Evolutionary conservation across 2,888 invertebrate genomes (phyloP), one percentile per base, ranked within the genome.

Genomic region (Dolichomitus sp.): DNA sequence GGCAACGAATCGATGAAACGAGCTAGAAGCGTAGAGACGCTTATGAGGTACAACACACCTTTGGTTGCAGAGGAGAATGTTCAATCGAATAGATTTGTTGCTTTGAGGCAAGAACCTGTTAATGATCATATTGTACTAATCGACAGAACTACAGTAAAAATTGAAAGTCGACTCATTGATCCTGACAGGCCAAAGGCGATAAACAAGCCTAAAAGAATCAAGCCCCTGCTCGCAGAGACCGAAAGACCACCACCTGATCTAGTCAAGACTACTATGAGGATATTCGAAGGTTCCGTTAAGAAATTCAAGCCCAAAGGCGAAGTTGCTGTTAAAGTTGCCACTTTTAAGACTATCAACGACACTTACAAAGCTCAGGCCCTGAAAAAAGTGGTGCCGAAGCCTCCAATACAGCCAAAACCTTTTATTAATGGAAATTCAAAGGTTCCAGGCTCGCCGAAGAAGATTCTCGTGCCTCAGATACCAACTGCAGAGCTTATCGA

Each of bases 241-340:
- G 98, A 98, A 90, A 95, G 98, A 66, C 98, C 98, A 1, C 98
- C 98, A 19, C 97, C 97, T 0, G 98, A 98, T 94, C 96, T 98
- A 86, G 98, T 98, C 81, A 97, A 97, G 89, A 97, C 97, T 82
- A 97, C 98, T 14, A 95, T 98, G 84, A 96, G 97, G 90, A 96
- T 98, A 90, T 98, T 98, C 94, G 98, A 98, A 93, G 95, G 83
- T 93, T 81, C 94, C 84, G 89, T 94, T 89, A 88, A 93, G 88
- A 89, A 94, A 91, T 76, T 94, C 50, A 93, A 93, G 76, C 93
- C 93, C 0, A 93, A 91, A 61, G 93, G 95, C 72, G 96, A 96
- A 52, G 96, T 96, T 1, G 96, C 96, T 14, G 95, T 95, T 50
- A 96, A 96, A 91, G 95, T 96, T 5, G 96, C 96, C 17, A 95